Evolutionary conservation across 2,113 vertebrate species (phyloP).

Genomic region (Epinephelus lanceolatus): DNA sequence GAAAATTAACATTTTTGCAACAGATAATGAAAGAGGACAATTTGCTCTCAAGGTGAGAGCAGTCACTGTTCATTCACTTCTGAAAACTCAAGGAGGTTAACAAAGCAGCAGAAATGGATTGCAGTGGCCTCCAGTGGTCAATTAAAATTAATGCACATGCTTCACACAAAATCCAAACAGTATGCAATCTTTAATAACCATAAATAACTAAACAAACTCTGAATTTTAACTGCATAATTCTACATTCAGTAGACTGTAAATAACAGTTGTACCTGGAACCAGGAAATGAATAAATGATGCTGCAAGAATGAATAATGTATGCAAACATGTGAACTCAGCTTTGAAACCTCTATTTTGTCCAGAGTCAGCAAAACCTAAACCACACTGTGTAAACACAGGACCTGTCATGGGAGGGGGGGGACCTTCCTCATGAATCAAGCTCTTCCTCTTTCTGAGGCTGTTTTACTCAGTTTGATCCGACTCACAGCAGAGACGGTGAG

Average conservation of each 20-base stretch:
- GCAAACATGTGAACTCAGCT: neutral
- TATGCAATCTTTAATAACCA: neutral
- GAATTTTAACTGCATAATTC: neutral
- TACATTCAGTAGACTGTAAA: neutral
- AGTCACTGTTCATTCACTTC: neutral
- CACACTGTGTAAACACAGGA: conserved; percentile 19
- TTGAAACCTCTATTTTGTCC: neutral
- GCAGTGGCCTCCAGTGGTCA: conserved; percentile 64
- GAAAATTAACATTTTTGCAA: neutral
- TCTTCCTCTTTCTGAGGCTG: conserved; percentile 19
- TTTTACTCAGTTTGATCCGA: conserved; percentile 17
- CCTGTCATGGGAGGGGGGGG: neutral
- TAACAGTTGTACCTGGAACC: neutral
- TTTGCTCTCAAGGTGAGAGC: neutral
- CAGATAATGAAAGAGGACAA: neutral
- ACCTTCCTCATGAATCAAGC: neutral
- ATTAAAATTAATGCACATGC: conserved; percentile 17
- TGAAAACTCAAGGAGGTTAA: neutral
- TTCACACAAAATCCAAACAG: neutral
- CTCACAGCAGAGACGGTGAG: neutral
- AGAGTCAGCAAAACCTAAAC: conserved; percentile 25
- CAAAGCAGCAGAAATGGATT: neutral
- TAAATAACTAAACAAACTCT: neutral
- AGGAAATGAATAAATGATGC: neutral
- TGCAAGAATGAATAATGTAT: neutral